Evolutionary conservation across 2,113 vertebrate species (phyloP), one percentile per base, ranked within the genome.

Genomic region (Cyrtonyx montezumae): DNA sequence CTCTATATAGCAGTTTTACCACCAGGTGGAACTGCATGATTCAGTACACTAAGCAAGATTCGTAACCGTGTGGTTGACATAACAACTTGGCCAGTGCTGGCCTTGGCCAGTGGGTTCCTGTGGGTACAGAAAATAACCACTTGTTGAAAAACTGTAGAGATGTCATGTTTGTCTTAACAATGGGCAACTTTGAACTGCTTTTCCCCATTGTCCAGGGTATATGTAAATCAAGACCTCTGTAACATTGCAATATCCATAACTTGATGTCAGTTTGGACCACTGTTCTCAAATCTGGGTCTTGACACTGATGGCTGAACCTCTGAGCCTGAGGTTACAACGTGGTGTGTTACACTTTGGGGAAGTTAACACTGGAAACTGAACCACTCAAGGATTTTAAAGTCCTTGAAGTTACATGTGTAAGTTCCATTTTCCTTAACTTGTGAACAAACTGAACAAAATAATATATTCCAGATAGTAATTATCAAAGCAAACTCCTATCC

Each of bases 401-500:
- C 15, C 46, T 74, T 46, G 26, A 2, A 28, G 63, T 61, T 93
- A 86, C 75, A 78, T 15, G 53, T 20, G 37, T 13, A 80, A 91
- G 34, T 86, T 80, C 53, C 2, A 71, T 68, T 68, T 93, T 40
- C 66, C 49, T 65, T 40, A 45, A 68, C 34, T 3, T 87, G 61
- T 86, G 95, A 91, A 20, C 74, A 71, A 40, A 40, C 74, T 84
- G 45, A 89, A 61, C 25, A 63, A 62, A 94, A 53, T 5, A 8
- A 37, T 36, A 8, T 36, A 69, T 74, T 93, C 49, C 71, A 79
- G 37, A 32, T 61, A 1, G 48, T 42, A 48, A 22, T 91, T 94
- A 40, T 40, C 40, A 78, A 90, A 90, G 78, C n/a, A 76, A 91
- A 85, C 36, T 17, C 80, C 70, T 93, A 89, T 89, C 55, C 22